These are phyloP conservation scores for Drosophila cracens DNA, from an alignment of 2,888 invertebrate species.

Conservation along the genomic window DNA sequence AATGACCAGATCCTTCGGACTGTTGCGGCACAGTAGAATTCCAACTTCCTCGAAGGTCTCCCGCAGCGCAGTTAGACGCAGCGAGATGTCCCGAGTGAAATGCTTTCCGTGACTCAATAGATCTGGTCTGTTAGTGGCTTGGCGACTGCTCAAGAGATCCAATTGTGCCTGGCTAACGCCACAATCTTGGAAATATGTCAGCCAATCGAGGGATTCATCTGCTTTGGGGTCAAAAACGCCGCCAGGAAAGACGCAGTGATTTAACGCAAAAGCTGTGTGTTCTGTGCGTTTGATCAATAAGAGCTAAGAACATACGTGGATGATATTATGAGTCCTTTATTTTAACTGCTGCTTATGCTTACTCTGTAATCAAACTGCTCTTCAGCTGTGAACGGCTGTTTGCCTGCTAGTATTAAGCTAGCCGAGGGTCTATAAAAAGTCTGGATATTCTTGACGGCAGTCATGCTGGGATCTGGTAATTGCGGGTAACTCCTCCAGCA, in stretches of 20 bases:
- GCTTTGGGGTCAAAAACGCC: conserved; percentile 88
- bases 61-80: conserved; percentile 93
- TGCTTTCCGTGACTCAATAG: conserved; percentile 84
- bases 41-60: conserved; percentile 97
- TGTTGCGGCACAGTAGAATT: conserved; percentile 88
- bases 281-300: conserved; percentile 88
- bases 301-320: conserved; percentile 56
- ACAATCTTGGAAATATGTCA: conserved; percentile 87
- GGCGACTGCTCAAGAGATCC: conserved; percentile 62
- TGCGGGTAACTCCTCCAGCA: neutral
- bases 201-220: conserved; percentile 90
- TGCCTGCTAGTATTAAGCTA: conserved; percentile 71
- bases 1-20: conserved; percentile 81
- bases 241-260: conserved; percentile 95
- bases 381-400: conserved; percentile 5
- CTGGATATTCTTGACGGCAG: neutral
- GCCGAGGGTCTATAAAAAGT: conserved; percentile 71
- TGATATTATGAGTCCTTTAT: neutral
- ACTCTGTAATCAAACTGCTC: conserved; percentile 66
- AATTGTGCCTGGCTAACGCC: conserved; percentile 87
- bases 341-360: conserved; percentile 11
- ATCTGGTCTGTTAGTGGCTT: conserved; percentile 69
- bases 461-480: conserved; percentile 11
- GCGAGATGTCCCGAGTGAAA: conserved; percentile 87
- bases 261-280: conserved; percentile 91